Evolutionary conservation across 2,797 vertebrate genomes (phyloP).

Genomic region (Notamacropus eugenii): DNA sequence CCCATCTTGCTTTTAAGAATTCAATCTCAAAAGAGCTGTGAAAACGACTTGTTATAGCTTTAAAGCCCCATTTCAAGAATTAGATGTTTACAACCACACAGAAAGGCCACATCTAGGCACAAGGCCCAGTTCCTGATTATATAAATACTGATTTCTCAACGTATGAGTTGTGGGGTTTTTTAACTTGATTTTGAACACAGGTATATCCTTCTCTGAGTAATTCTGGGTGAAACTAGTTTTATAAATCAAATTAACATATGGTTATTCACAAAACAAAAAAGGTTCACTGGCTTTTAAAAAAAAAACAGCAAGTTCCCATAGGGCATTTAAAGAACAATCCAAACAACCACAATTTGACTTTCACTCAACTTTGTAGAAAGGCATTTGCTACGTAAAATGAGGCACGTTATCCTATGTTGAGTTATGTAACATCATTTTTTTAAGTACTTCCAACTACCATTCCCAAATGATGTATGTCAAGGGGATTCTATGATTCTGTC

Average conservation of each 20-base stretch:
- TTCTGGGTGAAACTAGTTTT: neutral
- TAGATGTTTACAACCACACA: neutral
- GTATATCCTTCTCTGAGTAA: neutral
- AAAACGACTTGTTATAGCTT: neutral
- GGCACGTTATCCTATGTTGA: neutral
- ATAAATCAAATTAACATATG: neutral
- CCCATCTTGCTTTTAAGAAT: slow-evolving; percentile 24
- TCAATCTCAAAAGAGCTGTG: slow-evolving; percentile 5
- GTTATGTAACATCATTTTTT: neutral
- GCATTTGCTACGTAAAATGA: neutral
- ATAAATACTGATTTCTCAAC: neutral
- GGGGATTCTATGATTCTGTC: neutral
- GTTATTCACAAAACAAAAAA: neutral
- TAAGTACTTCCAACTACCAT: neutral
- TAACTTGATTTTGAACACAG: neutral
- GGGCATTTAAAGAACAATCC: neutral
- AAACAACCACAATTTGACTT: neutral
- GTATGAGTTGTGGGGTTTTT: neutral
- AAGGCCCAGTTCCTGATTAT: neutral
- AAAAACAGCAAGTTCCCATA: neutral
- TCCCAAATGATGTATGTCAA: neutral
- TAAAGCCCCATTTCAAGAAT: neutral
- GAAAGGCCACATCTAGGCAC: neutral
- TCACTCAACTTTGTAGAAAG: neutral
- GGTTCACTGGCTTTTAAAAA: neutral